phyloP scores from a whole-genome alignment of 2,888 invertebrate genomes.

The Epirrita christyi region DNA sequence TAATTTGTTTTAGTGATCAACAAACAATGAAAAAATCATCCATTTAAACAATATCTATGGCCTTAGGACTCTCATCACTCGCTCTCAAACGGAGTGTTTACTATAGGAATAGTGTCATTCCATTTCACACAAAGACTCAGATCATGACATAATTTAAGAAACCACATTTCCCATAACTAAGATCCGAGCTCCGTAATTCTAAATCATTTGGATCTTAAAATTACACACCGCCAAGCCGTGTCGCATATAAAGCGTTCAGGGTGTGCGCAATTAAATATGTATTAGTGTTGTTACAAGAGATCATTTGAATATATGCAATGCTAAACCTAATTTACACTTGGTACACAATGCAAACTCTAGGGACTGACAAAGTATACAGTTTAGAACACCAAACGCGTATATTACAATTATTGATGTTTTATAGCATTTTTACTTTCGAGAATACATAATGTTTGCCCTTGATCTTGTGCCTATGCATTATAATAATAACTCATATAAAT shows the following conservation, averaged over 20 bases:
- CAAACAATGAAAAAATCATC: too few relatives aligned
- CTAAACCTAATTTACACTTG: slow-evolving; percentile 38
- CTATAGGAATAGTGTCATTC: too few relatives aligned
- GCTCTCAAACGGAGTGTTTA: too few relatives aligned
- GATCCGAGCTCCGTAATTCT: slow-evolving; percentile 1
- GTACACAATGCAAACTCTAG: slow-evolving; percentile 30
- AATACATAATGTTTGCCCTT: too few relatives aligned
- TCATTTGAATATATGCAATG: slow-evolving; percentile 42
- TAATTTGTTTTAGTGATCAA: too few relatives aligned
- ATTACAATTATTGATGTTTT: slow-evolving; percentile 3
- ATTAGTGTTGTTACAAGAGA: slow-evolving; percentile 65
- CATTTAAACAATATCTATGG: too few relatives aligned
- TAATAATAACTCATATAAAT: too few relatives aligned
- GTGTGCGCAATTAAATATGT: slow-evolving; percentile 77
- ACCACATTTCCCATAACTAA: slow-evolving; percentile 7
- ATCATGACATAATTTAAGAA: not conserved
- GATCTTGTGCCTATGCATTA: too few relatives aligned
- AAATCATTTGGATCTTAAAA: slow-evolving; percentile 29
- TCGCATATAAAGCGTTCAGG: slow-evolving; percentile 61
- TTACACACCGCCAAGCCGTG: slow-evolving; percentile 53
- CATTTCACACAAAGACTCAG: not conserved
- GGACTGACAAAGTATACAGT: slow-evolving; percentile 25
- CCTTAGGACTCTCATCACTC: too few relatives aligned
- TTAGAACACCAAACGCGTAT: slow-evolving; percentile 7
- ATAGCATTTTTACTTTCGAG: not conserved